Evolutionary conservation across 2,888 invertebrate species (phyloP).

Genomic region (Drosophila tanythrix): DNA sequence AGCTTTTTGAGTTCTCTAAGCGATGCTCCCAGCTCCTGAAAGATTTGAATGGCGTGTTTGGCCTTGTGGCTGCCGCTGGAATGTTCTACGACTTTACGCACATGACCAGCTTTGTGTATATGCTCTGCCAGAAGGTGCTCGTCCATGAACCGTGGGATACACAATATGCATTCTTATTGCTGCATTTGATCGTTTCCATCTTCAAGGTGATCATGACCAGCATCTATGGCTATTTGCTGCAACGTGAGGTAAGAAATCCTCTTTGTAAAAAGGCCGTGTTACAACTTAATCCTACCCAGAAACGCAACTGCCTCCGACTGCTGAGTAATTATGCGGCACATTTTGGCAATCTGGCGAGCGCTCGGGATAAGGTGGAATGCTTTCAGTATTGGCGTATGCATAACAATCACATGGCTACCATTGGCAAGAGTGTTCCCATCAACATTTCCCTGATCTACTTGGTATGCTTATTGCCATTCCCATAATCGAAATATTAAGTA

Average conservation of each 20-base stretch:
- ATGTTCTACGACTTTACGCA: conserved; percentile 81
- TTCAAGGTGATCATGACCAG: conserved; percentile 75
- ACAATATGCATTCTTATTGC: conserved; percentile 65
- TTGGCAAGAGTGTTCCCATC: conserved; percentile 65
- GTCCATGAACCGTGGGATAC: conserved; percentile 40
- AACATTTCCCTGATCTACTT: conserved; percentile 69
- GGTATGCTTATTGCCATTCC: conserved; percentile 56
- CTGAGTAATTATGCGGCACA: conserved; percentile 56
- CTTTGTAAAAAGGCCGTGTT: background rate
- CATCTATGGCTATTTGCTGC: conserved; percentile 67
- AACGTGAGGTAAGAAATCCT: conserved; percentile 69
- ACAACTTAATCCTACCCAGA: conserved; percentile 49
- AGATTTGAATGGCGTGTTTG: conserved; percentile 72
- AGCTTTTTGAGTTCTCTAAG: conserved; percentile 53
- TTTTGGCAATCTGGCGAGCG: conserved; percentile 26
- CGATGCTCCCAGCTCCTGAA: conserved; percentile 65
- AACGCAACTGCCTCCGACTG: conserved; percentile 62
- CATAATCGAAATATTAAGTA: background rate
- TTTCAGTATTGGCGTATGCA: conserved; percentile 73
- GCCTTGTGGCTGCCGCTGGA: conserved; percentile 53
- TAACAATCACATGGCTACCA: conserved; percentile 60
- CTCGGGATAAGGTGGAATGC: conserved; percentile 41
- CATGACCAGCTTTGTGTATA: conserved; percentile 74
- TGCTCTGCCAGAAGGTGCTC: conserved; percentile 77
- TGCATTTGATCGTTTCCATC: conserved; percentile 70